A percentile compares a stretch with the other conserved stretches of the same genome.
phyloP scores from a whole-genome alignment of 2,888 invertebrate genomes.

The Scelioninae gen. 1 region DNA sequence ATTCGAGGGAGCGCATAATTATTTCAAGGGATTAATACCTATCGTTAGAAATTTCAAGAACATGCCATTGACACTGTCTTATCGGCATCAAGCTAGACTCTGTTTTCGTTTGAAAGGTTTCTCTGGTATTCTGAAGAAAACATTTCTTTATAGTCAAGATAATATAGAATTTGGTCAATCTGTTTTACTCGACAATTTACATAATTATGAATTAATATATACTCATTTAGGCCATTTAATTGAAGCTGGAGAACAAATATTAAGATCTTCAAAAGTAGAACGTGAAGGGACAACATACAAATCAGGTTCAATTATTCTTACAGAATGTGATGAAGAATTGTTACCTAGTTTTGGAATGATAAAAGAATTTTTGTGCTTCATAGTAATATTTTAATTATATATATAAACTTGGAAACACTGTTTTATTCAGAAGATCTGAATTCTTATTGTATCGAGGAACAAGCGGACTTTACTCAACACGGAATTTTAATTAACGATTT shows the following conservation, averaged over 20 bases:
- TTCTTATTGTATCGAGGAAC: not conserved
- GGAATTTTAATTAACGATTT: not conserved
- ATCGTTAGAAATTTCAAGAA: conserved; percentile 4
- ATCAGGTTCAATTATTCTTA: conserved; percentile 20
- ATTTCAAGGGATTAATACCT: conserved; percentile 4
- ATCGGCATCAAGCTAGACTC: conserved; percentile 17
- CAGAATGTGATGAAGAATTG: conserved; percentile 13
- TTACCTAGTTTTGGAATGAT: conserved; percentile 11
- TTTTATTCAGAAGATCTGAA: not conserved
- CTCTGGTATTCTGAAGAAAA: conserved; percentile 23
- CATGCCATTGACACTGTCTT: not conserved
- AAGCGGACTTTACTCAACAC: not conserved
- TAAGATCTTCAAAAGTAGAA: conserved; percentile 18
- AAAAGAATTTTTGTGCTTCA: conserved; percentile 15
- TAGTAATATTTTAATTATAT: conserved; percentile 15
- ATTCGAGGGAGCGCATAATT: conserved; percentile 4
- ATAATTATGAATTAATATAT: too few species aligned
- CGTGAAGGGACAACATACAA: conserved; percentile 38
- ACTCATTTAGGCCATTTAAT: conserved; percentile 5
- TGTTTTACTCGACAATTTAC: conserved; percentile 3
- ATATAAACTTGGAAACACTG: conserved; percentile 4
- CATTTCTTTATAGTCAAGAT: conserved; percentile 62
- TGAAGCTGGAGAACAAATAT: not conserved
- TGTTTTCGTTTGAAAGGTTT: conserved; percentile 26
- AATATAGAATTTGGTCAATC: conserved; percentile 47